Base-by-base conservation (phyloP, 2,113 vertebrate species). In the Triplophysa dalaica region DNA sequence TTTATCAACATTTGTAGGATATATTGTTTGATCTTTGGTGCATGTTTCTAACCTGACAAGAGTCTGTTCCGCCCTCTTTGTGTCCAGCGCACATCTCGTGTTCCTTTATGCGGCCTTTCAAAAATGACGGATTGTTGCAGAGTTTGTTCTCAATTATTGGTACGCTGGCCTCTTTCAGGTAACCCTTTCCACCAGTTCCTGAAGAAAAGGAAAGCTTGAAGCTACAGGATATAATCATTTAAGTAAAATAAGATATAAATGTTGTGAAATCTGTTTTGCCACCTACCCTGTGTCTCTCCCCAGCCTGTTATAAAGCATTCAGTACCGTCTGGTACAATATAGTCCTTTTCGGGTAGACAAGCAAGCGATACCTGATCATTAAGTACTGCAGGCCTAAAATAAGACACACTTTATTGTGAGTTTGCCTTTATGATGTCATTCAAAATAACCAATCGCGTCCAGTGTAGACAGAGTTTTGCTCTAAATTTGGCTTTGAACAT, bases 141-240 rank as follows among this genome's bases (percentile, higher is more conserved):
- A 96, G 81, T 86, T 95, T 98, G 75, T 98, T 99, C 79, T 97
- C 96, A 0, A 98, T 96, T 61, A 99, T 95, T 0, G 96, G 96
- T 84, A 99, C 95, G 5, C 94, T 95, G 0, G 95, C 91, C 88
- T 98, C 95, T 83, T 99, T 98, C 78, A 99, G 93, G 11, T 67
- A 0, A 0, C 95, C 96, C 0, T 67, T 83, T 1, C 93, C 94
- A 7, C 65, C 81, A 3, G 94, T 97, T n/a, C 89, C 97, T 98
- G 88, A 43, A 43, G n/a, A 79, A 7, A 0, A 38, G 33, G n/a
- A n/a, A n/a, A n/a, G n/a, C n/a, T n/a, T n/a, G n/a, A 38, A 38
- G 1, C 33, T 38, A 38, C 5, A 38, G 1, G n/a, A n/a, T 38
- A 38, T 38, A 38, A 8, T 38, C 1, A 38, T 38, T 38, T 38